phyloP scores from a whole-genome alignment of 2,797 vertebrate species.

The Macropodus opercularis region DNA sequence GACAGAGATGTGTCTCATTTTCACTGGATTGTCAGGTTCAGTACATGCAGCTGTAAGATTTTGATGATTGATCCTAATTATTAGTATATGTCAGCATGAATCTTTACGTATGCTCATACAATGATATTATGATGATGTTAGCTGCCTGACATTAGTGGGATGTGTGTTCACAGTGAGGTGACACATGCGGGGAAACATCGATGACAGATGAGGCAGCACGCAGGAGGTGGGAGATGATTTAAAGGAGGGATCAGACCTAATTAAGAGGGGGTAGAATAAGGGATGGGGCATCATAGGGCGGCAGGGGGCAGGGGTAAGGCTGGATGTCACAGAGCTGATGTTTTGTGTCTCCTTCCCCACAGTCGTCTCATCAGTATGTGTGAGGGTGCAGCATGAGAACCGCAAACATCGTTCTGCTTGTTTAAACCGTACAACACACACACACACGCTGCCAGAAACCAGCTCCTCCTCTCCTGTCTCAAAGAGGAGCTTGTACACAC shows the following conservation, averaged over 20 bases:
- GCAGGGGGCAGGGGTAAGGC: neutral
- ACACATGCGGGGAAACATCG: neutral
- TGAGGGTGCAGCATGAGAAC: constrained; percentile 49
- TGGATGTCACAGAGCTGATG: constrained; percentile 28
- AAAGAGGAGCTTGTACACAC: constrained; percentile 20
- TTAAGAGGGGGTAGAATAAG: constrained; percentile 8
- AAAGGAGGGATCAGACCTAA: constrained; percentile 38
- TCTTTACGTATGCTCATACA: no score
- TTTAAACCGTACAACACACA: constrained; percentile 27
- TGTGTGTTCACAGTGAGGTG: neutral
- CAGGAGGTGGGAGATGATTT: constrained; percentile 8
- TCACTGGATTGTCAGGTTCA: no score
- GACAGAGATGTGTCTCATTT: no score
- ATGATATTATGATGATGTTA: no score
- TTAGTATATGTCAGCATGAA: no score
- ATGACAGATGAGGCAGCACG: constrained; percentile 4
- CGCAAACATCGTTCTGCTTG: constrained; percentile 41
- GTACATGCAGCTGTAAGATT: no score
- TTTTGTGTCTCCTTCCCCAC: constrained; percentile 31
- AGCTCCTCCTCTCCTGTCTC: constrained; percentile 10
- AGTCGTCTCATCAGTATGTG: constrained; percentile 70
- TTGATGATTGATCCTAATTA: neutral
- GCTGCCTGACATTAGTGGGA: no score
- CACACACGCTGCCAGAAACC: constrained; percentile 18
- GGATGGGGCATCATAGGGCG: neutral